phyloP scores from a whole-genome alignment of 2,113 vertebrate species.

The Mionectes macconnelli region DNA sequence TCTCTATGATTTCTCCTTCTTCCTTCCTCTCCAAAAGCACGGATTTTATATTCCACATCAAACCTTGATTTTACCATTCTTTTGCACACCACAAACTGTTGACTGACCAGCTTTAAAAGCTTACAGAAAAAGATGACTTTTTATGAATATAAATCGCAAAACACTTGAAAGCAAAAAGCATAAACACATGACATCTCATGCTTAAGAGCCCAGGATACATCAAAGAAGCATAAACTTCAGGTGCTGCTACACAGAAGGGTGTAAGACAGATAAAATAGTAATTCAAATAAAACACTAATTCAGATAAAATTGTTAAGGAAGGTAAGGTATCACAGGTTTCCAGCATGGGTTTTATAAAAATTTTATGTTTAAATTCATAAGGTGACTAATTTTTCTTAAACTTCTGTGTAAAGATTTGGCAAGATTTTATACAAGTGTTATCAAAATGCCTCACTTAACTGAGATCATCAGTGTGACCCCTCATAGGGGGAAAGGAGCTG shows the following conservation, averaged over 20 bases:
- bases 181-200: neutral
- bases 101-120: neutral
- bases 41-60: neutral
- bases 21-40: neutral
- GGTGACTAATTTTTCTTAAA: neutral
- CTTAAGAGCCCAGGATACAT: neutral
- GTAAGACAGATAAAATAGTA: neutral
- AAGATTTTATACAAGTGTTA: neutral
- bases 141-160: neutral
- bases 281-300: neutral
- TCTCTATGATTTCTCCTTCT: neutral
- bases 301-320: neutral
- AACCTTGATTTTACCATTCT: neutral
- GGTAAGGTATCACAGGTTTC: neutral
- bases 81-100: neutral
- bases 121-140: neutral
- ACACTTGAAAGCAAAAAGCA: neutral
- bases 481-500: neutral
- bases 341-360: neutral
- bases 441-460: neutral
- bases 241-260: neutral
- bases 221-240: neutral
- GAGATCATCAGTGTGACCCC: neutral
- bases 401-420: neutral
- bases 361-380: neutral